These are phyloP conservation scores for Aculops lycopersici DNA, from an alignment of 1,140 invertebrate species.

Conservation along the genomic window DNA sequence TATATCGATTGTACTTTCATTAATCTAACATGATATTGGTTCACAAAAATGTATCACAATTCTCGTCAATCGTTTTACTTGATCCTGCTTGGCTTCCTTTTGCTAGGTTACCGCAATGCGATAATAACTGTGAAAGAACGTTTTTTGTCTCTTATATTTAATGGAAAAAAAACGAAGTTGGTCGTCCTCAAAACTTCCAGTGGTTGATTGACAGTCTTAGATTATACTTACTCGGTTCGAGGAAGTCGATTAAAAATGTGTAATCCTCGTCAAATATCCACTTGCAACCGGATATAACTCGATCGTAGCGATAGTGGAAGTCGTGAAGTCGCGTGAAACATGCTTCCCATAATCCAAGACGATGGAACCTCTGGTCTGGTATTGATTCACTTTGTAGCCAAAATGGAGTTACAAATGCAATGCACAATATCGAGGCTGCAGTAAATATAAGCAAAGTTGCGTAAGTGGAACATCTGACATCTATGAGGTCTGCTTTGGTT, in stretches of 20 bases:
- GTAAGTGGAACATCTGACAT: constrained; percentile 3
- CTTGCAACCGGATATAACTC: constrained; percentile 10
- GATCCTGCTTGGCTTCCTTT: no score
- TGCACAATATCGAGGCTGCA: constrained; percentile 7
- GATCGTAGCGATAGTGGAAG: constrained; percentile 11
- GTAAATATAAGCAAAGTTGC: constrained; percentile 8
- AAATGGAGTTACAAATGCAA: constrained; percentile 12
- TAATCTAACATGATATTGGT: no score
- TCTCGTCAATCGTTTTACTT: no score
- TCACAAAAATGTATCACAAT: no score
- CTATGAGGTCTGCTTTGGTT: background rate
- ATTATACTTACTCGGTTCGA: constrained; percentile 11
- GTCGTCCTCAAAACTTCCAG: background rate
- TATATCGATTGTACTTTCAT: no score
- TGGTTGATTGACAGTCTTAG: background rate
- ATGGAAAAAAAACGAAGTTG: constrained; percentile 1
- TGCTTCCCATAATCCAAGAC: constrained; percentile 12
- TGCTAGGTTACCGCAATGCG: no score
- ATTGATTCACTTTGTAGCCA: constrained; percentile 10
- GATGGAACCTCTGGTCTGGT: constrained; percentile 9
- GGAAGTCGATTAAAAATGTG: constrained; percentile 9
- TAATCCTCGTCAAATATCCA: constrained; percentile 13
- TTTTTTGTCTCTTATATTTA: no score
- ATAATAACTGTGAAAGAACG: no score
- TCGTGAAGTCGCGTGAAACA: constrained; percentile 12